Evolutionary conservation across 2,797 vertebrate species (phyloP), one percentile per base, ranked within the genome.

Genomic region (Megaceryle alcyon): DNA sequence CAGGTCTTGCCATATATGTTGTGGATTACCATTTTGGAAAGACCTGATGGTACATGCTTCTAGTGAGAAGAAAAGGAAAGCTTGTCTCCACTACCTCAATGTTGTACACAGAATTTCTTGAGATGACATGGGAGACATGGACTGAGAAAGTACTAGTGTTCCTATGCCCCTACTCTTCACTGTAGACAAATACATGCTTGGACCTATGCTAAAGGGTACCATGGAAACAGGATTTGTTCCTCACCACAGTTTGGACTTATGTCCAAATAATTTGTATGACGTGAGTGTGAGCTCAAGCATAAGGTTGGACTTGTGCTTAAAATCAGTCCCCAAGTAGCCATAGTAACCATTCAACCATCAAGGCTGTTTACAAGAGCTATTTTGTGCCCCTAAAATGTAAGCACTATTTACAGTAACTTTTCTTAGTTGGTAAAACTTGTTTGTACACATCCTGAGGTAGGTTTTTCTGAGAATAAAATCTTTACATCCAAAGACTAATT

Each of bases 171-270:
- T 64, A 44, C 41, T 75, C 49, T 61, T 73, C 66, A 10, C 59
- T 69, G 12, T 19, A 49, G 20, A 48, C 3, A 82, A 85, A 61
- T 12, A 14, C 26, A 18, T 57, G 25, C 53, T 83, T 53, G 19
- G 43, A 65, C 82, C 37, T 81, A 7, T 65, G n/a, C 25, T 83
- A 39, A 48, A 6, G 6, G 33, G 18, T 86, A 33, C 72, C 57
- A 63, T 69, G 76, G 85, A 82, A 95, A 91, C 69, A 23, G 21
- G 49, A 56, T 91, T 86, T 81, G 26, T 21, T 94, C 61, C 16
- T 94, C 43, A 25, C 5, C 35, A 22, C 17, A n/a, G 14, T 43
- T 82, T 79, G 65, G 80, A 69, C 10, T 90, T 65, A 9, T 11
- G 4, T 65, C 33, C 61, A 51, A 48, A 44, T 23, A 65, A 69